Evolutionary conservation across 2,888 invertebrate species (phyloP), one percentile per base, ranked within the genome.

Genomic region (Scaptomyza polygonia): DNA sequence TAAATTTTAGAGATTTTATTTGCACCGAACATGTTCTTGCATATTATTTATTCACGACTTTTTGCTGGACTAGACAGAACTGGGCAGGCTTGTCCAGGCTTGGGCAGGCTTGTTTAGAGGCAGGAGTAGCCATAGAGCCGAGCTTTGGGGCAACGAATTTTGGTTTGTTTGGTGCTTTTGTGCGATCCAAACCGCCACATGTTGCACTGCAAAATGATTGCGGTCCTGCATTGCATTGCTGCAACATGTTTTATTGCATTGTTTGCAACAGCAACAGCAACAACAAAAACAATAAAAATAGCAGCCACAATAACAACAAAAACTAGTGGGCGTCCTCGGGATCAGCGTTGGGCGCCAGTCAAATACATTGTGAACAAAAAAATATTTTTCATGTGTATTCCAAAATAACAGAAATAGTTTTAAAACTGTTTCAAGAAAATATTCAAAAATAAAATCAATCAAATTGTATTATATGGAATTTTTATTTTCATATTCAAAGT

Each of bases 221-320:
- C 66, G 85, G 78, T 74, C 56, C 47, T 48, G 67, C 51, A 54
- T 29, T 57, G 74, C 72, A 65, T 57, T 70, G 84, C 59, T 73
- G 79, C 59, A 78, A 77, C 77, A 79, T 81, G 82, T 81, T 79
- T 84, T 74, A 79, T 85, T 78, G 79, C 72, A 66, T 59, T 71
- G 54, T 64, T 74, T 61, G 79, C 57, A 57, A 21, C 59, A 64
- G 18, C 51, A 54, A 32, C 45, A 49, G 45, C 39, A 52, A 7
- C 27, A 54, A 18, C 32, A 57, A n/a, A 27, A 40, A 11, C 43
- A 57, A 12, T 12, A 32, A 11, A 14, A 39, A 39, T n/a, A 34
- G 39, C 16, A 32, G 18, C 47, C 47, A 32, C 47, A 18, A 29
- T 6, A 7, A 39, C 51, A 56, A 18, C 58, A 55, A 56, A 56